These are phyloP conservation scores for Atta cephalotes DNA, from an alignment of 1,140 invertebrate genomes.

Conservation along the genomic window DNA sequence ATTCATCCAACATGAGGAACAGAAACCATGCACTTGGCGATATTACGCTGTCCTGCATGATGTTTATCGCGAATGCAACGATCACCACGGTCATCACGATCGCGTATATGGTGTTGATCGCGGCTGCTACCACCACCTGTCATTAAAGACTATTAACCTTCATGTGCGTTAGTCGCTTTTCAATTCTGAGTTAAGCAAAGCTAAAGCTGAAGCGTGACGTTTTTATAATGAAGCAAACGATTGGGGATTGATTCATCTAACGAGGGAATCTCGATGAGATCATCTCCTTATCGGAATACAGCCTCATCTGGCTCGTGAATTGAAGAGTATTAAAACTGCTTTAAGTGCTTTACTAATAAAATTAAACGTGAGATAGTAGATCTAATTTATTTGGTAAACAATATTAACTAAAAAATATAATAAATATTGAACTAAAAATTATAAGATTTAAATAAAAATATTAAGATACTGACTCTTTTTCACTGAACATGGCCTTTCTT, in stretches of 20 bases:
- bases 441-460: no score
- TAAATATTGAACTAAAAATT: no score
- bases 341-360: not conserved
- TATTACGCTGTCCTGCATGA: constrained; percentile 85
- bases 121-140: constrained; percentile 87
- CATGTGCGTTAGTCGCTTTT: not conserved
- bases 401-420: no score
- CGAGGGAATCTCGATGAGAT: not conserved
- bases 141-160: constrained; percentile 8
- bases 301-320: not conserved
- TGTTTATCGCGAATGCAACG: constrained; percentile 88
- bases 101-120: constrained; percentile 89
- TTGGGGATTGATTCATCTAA: not conserved
- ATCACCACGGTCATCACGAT: constrained; percentile 91
- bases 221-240: constrained; percentile 8
- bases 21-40: constrained; percentile 88
- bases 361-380: not conserved
- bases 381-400: no score
- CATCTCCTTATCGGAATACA: not conserved
- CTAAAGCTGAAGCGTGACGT: constrained; percentile 6
- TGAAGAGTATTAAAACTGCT: not conserved
- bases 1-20: constrained; percentile 81
- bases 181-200: constrained; percentile 5
- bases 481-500: no score
- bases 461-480: no score